These are phyloP conservation scores for Mystacornis crossleyi DNA, from an alignment of 2,113 vertebrate genomes.

Conservation along the genomic window DNA sequence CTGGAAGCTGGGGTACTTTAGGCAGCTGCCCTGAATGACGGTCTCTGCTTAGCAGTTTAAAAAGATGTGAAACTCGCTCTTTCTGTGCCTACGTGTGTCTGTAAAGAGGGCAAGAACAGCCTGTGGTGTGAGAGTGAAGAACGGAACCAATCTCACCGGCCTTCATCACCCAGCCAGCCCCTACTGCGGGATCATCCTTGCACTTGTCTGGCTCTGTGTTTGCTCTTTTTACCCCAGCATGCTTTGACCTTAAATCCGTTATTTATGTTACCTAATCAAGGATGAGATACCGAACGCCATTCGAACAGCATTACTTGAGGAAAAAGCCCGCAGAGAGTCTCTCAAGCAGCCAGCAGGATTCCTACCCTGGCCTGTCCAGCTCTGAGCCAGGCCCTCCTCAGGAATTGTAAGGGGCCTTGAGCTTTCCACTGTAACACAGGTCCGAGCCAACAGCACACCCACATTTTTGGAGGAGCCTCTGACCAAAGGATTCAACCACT, in stretches of 20 bases:
- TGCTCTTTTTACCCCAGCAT: background rate
- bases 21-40: constrained; percentile 1
- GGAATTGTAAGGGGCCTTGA: background rate
- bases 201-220: background rate
- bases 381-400: background rate
- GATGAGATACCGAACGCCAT: background rate
- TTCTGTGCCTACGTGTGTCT: background rate
- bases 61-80: background rate
- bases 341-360: background rate
- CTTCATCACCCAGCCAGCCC: background rate
- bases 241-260: background rate
- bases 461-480: background rate
- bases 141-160: background rate
- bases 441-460: background rate
- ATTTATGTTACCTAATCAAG: background rate
- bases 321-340: background rate
- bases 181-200: background rate
- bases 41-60: background rate
- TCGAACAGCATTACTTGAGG: background rate
- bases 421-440: background rate
- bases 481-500: background rate
- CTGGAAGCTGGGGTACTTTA: background rate
- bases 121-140: background rate
- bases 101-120: background rate
- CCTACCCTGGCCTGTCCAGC: accelerated